Evolutionary conservation across 2,113 vertebrate species (phyloP).

Genomic region (Nerophis lumbriciformis): DNA sequence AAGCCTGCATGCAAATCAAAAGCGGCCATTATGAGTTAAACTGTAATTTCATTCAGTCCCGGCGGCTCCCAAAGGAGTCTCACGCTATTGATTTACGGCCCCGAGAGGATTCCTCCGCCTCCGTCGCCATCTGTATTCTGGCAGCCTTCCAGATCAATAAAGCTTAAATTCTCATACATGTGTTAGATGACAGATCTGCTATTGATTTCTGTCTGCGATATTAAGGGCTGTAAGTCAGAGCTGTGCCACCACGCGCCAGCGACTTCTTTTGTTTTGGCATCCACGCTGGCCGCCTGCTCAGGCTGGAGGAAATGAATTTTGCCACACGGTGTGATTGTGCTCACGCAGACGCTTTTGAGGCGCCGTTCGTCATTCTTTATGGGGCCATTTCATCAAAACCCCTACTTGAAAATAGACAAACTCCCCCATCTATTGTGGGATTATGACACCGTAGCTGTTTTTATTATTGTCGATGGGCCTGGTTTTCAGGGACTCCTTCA

Average conservation of each 20-base stretch:
- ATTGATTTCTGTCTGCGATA: slow-evolving; percentile 13
- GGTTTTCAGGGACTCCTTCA: slow-evolving; percentile 37
- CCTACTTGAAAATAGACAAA: slow-evolving; percentile 52
- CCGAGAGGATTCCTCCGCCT: slow-evolving; percentile 17
- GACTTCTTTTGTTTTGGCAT: slow-evolving; percentile 22
- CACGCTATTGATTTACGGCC: slow-evolving; percentile 33
- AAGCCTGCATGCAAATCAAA: slow-evolving; percentile 31
- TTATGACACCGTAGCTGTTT: slow-evolving; percentile 36
- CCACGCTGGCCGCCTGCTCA: slow-evolving; percentile 19
- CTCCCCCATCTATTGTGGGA: slow-evolving; percentile 41
- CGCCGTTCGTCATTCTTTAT: slow-evolving; percentile 50
- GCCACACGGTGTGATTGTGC: slow-evolving; percentile 48
- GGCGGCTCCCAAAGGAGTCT: slow-evolving; percentile 11
- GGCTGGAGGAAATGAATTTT: slow-evolving; percentile 48
- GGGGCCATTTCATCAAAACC: slow-evolving; percentile 43
- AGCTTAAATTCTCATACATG: slow-evolving; percentile 29
- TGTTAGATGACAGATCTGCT: slow-evolving; percentile 18
- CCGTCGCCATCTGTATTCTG: slow-evolving; percentile 15
- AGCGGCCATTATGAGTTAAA: slow-evolving; percentile 21
- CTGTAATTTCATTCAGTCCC: slow-evolving; percentile 39
- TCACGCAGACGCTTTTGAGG: slow-evolving; percentile 43
- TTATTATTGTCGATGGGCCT: slow-evolving; percentile 21
- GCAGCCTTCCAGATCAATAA: slow-evolving; percentile 32
- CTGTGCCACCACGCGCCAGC: slow-evolving; percentile 1
- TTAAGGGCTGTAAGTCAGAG: slow-evolving; percentile 1